Evolutionary conservation across 2,113 vertebrate species (phyloP), one percentile per base, ranked within the genome.

Genomic region (Riparia riparia): DNA sequence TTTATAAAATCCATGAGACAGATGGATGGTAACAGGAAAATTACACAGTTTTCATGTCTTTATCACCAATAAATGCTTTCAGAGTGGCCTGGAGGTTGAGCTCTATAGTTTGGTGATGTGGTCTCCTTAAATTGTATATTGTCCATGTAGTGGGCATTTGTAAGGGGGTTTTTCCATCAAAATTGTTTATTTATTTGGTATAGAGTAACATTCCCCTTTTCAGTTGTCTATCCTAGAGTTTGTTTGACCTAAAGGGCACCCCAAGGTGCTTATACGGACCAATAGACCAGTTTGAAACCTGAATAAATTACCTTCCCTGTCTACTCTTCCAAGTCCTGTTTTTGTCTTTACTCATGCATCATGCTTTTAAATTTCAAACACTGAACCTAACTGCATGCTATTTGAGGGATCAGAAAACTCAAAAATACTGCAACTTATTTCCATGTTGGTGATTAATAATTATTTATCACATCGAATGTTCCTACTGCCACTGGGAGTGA

Each of bases 91-190:
- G 34, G 41, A 88, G 18, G 49, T 81, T 83, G 91, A 76, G 47
- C 22, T 78, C 29, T 57, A 25, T 58, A 12, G 8, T 74, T 85
- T 29, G 14, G 17, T 82, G 31, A 42, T 20, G 4, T n/a, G 9
- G 14, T 88, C 22, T 74, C 42, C 47, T 68, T 74, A 71, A 76
- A 63, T 78, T 26, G 31, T 29, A 17, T 18, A 42, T 45, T 41
- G 5, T 73, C 17, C 19, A 22, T 11, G 7, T 61, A 31, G 32
- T 25, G 9, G 18, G 17, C 53, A 65, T 74, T 85, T 78, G 37
- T 78, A 51, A 84, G 17, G 6, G 0, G 0, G 1, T 56, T 81
- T 60, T 42, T 2, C 4, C 41, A 18, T 54, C 31, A 53, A 41
- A 73, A 44, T 45, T 79, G 26, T 34, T 84, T 39, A 53, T 10